Percentiles rank a stretch among this genome's conserved stretches.
phyloP scores from a whole-genome alignment of 1,140 invertebrate genomes.

The Anoplophora glabripennis region DNA sequence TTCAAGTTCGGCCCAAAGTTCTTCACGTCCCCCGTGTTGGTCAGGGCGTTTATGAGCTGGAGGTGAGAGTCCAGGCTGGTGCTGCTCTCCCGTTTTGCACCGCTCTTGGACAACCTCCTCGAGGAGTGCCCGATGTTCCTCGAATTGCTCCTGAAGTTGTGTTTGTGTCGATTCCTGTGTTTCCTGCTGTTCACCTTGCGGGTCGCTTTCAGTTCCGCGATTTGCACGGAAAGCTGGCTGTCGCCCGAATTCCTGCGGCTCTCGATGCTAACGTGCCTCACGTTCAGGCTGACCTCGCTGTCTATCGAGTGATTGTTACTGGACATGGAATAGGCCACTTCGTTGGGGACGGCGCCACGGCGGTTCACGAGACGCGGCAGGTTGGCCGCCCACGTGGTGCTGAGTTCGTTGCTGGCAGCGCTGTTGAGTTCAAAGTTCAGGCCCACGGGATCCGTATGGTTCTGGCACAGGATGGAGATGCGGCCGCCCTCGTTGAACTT shows the following conservation, averaged over 20 bases:
- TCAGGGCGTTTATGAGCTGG: constrained; percentile 56
- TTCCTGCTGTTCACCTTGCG: constrained; percentile 46
- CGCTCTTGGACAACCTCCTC: constrained; percentile 50
- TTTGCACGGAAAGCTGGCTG: constrained; percentile 79
- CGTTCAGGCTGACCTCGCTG: constrained; percentile 78
- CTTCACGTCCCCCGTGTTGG: constrained; percentile 50
- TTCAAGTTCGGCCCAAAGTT: constrained; percentile 54
- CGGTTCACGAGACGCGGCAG: constrained; percentile 81
- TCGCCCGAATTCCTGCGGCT: constrained; percentile 79
- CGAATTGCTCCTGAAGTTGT: constrained; percentile 33
- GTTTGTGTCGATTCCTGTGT: constrained; percentile 18
- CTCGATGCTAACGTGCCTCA: constrained; percentile 76
- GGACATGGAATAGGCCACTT: constrained; percentile 58
- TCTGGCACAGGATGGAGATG: constrained; percentile 82
- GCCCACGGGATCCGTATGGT: constrained; percentile 86
- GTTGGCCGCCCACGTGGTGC: constrained; percentile 85
- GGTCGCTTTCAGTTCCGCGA: constrained; percentile 75
- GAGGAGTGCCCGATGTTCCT: constrained; percentile 28
- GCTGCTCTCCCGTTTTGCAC: constrained; percentile 65
- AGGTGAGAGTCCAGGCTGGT: constrained; percentile 76
- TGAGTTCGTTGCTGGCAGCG: constrained; percentile 68
- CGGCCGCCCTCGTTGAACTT: constrained; percentile 77
- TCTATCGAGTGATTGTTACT: constrained; percentile 62
- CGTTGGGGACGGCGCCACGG: constrained; percentile 70
- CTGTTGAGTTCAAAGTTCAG: constrained; percentile 83